Evolutionary conservation across 2,888 invertebrate genomes (phyloP).

Genomic region (Microctonus brassicae): DNA sequence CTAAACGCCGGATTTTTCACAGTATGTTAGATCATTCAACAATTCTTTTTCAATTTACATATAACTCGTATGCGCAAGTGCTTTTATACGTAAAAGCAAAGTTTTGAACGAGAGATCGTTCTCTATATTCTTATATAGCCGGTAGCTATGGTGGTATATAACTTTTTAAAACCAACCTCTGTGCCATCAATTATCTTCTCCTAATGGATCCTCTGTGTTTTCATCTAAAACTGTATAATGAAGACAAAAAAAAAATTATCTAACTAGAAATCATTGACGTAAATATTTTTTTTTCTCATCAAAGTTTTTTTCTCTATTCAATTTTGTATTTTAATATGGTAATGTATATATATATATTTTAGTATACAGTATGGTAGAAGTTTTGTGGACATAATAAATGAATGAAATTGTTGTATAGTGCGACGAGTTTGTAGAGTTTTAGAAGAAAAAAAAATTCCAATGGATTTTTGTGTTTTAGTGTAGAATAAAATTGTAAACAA

Average conservation of each 20-base stretch:
- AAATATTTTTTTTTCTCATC: too few relatives aligned
- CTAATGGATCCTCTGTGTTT: constrained; percentile 28
- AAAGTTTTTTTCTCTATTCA: too few relatives aligned
- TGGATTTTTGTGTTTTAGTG: too few relatives aligned
- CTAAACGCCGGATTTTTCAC: constrained; percentile 39
- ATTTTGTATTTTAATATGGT: too few relatives aligned
- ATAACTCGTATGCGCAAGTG: constrained; percentile 19
- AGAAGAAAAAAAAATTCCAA: too few relatives aligned
- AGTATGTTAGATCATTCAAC: constrained; percentile 41
- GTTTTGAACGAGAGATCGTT: constrained; percentile 30
- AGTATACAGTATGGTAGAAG: too few relatives aligned
- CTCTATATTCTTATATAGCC: constrained; percentile 4
- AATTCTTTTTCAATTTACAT: constrained; percentile 39
- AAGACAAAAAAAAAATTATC: background rate
- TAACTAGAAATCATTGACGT: too few relatives aligned
- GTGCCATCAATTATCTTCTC: constrained; percentile 20
- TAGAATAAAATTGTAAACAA: too few relatives aligned
- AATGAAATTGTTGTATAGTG: too few relatives aligned
- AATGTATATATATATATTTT: too few relatives aligned
- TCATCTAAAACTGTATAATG: constrained; percentile 18
- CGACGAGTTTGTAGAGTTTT: too few relatives aligned
- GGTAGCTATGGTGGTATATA: constrained; percentile 41
- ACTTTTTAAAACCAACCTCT: constrained; percentile 44
- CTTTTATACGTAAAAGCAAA: constrained; percentile 42
- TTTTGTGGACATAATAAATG: too few relatives aligned